Conservation (phyloP, 2,797 vertebrate species). For the Cossypha heuglini region DNA sequence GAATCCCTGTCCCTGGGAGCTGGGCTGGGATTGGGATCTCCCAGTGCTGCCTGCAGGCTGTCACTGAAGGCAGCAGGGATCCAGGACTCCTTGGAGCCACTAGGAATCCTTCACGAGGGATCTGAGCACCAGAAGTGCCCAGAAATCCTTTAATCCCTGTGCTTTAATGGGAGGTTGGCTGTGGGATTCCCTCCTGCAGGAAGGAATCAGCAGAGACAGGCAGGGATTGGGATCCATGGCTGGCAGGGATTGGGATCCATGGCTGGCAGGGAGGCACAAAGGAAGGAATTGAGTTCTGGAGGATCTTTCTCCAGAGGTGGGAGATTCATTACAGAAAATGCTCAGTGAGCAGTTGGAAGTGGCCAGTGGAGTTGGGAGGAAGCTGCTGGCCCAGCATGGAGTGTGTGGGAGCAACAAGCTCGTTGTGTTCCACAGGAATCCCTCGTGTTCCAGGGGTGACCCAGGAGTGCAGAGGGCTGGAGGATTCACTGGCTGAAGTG, state of each 20-base stretch:
- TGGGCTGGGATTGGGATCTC: background rate
- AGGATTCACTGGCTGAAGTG: background rate
- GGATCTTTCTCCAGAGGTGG: background rate
- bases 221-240: background rate
- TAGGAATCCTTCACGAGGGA: background rate
- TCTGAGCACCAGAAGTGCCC: background rate
- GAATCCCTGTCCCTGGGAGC: rapidly evolving
- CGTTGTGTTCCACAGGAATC: background rate
- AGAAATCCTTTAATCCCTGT: background rate
- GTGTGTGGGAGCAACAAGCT: background rate
- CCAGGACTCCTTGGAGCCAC: background rate
- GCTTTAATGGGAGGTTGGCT: background rate
- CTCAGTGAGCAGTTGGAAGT: background rate
- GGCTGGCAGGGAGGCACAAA: background rate
- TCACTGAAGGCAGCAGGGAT: background rate
- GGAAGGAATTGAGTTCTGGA: background rate
- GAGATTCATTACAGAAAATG: background rate
- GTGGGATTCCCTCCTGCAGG: background rate
- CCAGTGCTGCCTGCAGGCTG: background rate
- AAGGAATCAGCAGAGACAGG: background rate
- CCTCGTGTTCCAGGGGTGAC: background rate
- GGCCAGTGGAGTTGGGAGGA: background rate
- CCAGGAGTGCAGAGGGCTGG: background rate
- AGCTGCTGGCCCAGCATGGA: background rate
- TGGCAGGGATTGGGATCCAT: background rate